Evolutionary conservation across 1,140 invertebrate genomes (phyloP), one percentile per base, ranked within the genome.

Genomic region (Sitodiplosis mosellana): DNA sequence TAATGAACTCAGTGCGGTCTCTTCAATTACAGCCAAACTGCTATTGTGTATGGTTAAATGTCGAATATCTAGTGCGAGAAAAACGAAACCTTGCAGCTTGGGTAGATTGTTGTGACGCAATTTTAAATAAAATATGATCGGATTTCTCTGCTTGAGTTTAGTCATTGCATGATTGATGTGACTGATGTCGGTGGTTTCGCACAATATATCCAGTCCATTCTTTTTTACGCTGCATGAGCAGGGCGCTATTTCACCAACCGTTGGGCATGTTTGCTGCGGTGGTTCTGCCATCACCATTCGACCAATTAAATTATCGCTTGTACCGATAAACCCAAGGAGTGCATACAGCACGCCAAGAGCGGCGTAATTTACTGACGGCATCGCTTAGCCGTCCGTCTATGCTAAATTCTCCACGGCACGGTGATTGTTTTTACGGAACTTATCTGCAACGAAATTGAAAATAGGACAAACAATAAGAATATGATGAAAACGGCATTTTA

Each of bases 21-120:
- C 83, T 59, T 88, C 84, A 42, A 89, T 78, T n/a, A 84, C 80
- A 5, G 81, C 83, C 49, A 89, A 68, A 55, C 81, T 87, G 60
- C 82, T 87, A 59, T 88, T 87, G 55, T 86, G 83, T 15, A 89
- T 84, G 21, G 84, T 87, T 10, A 91, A 70, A 57, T 90, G 85
- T 52, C 81, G 76, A 51, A 90, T 87, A 56, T 87, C 82, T 53
- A 90, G 67, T 7, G 84, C 85, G n/a, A 87, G 70, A 60, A 91
- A 87, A 33, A 89, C 74, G 59, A 83, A 87, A 10, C 81, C 79
- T 38, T 83, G 83, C 41, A 91, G 68, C 63, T 86, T 87, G 1
- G 80, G 79, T 51, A 89, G 62, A 56, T 78, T 80, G 59, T 87
- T 87, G 63, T 87, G 84, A 15, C 85, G 73, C 37, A 90, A 63